Conservation (phyloP, 1,140 invertebrate species). For the Nebria ingens region DNA sequence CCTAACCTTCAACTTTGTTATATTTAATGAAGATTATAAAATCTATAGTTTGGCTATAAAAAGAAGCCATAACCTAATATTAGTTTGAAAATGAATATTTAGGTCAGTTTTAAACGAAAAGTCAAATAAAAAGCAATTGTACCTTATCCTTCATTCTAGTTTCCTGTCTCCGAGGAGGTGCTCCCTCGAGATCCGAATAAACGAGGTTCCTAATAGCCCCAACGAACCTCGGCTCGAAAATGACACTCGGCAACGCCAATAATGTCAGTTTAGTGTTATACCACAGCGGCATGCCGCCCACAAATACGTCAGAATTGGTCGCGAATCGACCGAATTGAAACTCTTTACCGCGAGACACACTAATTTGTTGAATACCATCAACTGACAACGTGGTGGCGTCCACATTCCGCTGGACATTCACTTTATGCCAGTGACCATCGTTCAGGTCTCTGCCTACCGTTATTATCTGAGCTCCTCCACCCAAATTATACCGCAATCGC, state of each 20-base stretch:
- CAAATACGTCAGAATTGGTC: slow-evolving; percentile 81
- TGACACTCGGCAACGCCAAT: slow-evolving; percentile 75
- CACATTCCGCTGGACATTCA: slow-evolving; percentile 60
- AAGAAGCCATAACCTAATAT: no score
- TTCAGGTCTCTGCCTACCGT: slow-evolving; percentile 76
- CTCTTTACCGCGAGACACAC: slow-evolving; percentile 69
- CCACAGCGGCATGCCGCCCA: slow-evolving; percentile 83
- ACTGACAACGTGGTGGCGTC: slow-evolving; percentile 72
- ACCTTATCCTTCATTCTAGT: slow-evolving; percentile 69
- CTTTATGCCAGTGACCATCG: slow-evolving; percentile 85
- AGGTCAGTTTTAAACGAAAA: no score
- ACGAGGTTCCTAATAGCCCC: slow-evolving; percentile 77
- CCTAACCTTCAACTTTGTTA: no score
- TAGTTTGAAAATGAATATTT: no score
- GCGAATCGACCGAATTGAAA: slow-evolving; percentile 74
- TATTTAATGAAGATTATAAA: no score
- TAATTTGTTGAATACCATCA: slow-evolving; percentile 63
- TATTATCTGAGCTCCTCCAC: slow-evolving; percentile 75
- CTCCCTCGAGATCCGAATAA: slow-evolving; percentile 67
- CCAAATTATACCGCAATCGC: slow-evolving; percentile 77
- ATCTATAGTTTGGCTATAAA: no score
- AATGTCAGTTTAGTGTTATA: slow-evolving; percentile 76
- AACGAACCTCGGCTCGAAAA: slow-evolving; percentile 81
- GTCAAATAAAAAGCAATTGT: no score
- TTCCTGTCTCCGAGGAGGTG: slow-evolving; percentile 60